phyloP scores from a whole-genome alignment of 2,113 vertebrate species.

The Hippocampus guttulatus region DNA sequence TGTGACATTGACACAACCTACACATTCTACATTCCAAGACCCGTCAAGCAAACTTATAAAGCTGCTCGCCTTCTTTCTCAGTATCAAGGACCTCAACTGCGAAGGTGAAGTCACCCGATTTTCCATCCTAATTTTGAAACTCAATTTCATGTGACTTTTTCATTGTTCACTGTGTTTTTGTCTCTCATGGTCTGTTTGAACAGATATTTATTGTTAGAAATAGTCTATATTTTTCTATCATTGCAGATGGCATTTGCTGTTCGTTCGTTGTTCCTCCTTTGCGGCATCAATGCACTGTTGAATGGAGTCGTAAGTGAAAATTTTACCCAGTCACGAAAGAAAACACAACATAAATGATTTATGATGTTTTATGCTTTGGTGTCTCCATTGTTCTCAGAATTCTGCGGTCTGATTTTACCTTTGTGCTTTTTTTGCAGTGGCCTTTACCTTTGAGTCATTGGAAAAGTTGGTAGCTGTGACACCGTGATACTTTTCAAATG shows the following conservation, averaged over 20 bases:
- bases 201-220: not conserved
- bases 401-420: not conserved
- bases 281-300: not conserved
- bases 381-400: not conserved
- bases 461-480: conserved; percentile 1
- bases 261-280: not conserved
- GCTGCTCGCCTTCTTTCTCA: not conserved
- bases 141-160: not conserved
- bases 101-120: not conserved
- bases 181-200: not conserved
- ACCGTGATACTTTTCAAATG: not conserved
- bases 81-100: not conserved
- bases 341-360: not conserved
- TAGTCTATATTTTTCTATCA: not conserved
- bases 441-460: not conserved
- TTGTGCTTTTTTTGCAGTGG: not conserved
- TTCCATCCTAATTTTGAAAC: not conserved
- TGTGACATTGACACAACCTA: not conserved
- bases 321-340: not conserved
- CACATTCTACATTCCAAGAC: not conserved
- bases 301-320: not conserved
- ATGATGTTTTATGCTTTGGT: not conserved
- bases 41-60: not conserved
- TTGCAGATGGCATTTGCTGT: not conserved
- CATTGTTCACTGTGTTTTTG: not conserved